These are phyloP conservation scores for Ischnus inquisitorius DNA, from an alignment of 2,888 invertebrate species.

Conservation along the genomic window DNA sequence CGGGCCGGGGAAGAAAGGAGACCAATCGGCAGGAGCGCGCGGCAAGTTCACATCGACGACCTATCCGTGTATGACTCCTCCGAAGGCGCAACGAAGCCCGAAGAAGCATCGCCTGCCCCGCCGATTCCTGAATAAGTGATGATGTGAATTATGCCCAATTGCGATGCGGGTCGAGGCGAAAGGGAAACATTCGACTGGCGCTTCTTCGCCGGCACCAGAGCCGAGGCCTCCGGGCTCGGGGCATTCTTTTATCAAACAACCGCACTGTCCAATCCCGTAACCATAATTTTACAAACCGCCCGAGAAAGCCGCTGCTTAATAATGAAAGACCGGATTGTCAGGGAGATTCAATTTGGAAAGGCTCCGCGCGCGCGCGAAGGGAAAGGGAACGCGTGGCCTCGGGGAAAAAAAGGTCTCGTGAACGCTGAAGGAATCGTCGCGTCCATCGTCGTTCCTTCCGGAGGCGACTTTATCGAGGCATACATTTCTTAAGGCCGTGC, in stretches of 20 bases:
- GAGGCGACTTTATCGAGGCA: constrained; percentile 9
- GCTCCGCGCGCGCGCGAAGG: constrained; percentile 26
- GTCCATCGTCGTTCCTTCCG: constrained; percentile 29
- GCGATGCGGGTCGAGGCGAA: constrained; percentile 58
- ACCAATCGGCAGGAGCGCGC: constrained; percentile 50
- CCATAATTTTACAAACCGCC: constrained; percentile 82
- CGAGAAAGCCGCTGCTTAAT: constrained; percentile 80
- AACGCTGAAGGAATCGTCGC: constrained; percentile 18
- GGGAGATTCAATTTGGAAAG: constrained; percentile 82
- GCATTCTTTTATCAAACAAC: constrained; percentile 60
- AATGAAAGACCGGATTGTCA: constrained; percentile 80
- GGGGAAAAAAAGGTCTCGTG: constrained; percentile 34
- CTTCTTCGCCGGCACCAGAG: constrained; percentile 18
- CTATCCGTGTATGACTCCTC: constrained; percentile 29
- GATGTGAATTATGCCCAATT: constrained; percentile 58
- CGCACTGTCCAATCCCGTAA: constrained; percentile 79
- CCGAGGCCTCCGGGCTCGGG: constrained; percentile 27
- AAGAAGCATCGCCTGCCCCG: not conserved
- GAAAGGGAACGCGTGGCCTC: constrained; percentile 54
- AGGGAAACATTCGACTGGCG: constrained; percentile 61
- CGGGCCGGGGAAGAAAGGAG: not conserved
- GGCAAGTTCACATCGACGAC: constrained; percentile 52
- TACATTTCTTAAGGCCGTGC: constrained; percentile 2
- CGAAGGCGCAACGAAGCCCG: not conserved
- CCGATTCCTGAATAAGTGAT: constrained; percentile 20